These are phyloP conservation scores for Ranitomeya imitator DNA, from an alignment of 2,113 vertebrate genomes.

Conservation along the genomic window DNA sequence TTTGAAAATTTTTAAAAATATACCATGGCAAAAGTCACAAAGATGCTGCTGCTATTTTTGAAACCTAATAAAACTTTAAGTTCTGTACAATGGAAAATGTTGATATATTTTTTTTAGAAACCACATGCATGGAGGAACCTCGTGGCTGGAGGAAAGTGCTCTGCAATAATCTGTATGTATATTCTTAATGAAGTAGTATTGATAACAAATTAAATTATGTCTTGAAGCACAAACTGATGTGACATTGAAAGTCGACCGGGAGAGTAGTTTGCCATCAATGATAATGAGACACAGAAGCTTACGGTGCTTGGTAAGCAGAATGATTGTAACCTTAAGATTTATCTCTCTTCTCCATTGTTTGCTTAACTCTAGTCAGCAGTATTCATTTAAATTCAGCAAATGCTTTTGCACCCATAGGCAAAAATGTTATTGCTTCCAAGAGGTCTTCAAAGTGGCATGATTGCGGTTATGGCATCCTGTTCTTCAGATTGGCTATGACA, in stretches of 20 bases:
- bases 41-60: neutral
- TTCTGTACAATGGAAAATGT: neutral
- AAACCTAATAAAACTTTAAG: neutral
- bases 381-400: constrained; percentile 41
- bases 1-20: neutral
- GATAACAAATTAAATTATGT: constrained; percentile 47
- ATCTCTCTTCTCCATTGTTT: constrained; percentile 42
- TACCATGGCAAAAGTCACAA: neutral
- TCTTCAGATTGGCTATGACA: neutral
- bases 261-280: constrained; percentile 43
- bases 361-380: constrained; percentile 32
- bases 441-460: constrained; percentile 18
- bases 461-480: neutral
- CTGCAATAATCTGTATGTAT: constrained; percentile 9
- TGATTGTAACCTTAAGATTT: constrained; percentile 43
- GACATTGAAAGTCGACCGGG: constrained; percentile 33
- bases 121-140: neutral
- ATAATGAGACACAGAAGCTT: constrained; percentile 40
- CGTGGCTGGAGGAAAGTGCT: neutral
- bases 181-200: constrained; percentile 34
- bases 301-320: constrained; percentile 43
- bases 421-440: constrained; percentile 19
- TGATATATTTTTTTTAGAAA: neutral
- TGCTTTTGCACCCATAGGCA: constrained; percentile 43
- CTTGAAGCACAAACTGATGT: constrained; percentile 42